Evolutionary conservation across 2,888 invertebrate species (phyloP).

Genomic region (Hipparchia sbordonii): DNA sequence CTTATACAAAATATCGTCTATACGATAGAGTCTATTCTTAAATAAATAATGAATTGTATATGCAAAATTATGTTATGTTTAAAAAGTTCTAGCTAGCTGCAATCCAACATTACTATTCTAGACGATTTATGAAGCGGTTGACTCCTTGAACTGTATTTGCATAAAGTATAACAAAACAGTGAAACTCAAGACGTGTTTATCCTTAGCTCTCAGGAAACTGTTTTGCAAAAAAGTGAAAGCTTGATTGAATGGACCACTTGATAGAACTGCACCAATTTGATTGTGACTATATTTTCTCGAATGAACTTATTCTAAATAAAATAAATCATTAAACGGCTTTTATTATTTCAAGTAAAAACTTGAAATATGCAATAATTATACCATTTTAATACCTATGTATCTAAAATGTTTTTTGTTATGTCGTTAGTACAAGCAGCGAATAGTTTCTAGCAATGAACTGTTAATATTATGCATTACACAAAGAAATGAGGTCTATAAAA

Average conservation of each 20-base stretch:
- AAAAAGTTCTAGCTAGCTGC: conserved; percentile 75
- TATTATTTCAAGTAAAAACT: neutral
- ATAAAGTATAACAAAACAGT: conserved; percentile 79
- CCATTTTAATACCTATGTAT: neutral
- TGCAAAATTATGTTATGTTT: conserved; percentile 43
- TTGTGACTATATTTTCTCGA: neutral
- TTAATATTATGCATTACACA: neutral
- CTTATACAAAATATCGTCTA: neutral
- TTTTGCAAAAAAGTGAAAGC: neutral
- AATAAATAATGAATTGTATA: neutral
- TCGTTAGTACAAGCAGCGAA: too few species aligned
- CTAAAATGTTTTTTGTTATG: neutral
- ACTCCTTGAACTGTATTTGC: conserved; percentile 66
- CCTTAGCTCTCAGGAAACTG: neutral
- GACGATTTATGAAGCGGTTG: conserved; percentile 83
- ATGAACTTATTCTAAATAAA: neutral
- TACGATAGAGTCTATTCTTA: too few species aligned
- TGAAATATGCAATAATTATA: neutral
- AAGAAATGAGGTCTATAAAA: conserved; percentile 41
- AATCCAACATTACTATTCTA: conserved; percentile 83
- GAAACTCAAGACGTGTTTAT: conserved; percentile 48
- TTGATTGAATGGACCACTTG: neutral
- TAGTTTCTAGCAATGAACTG: neutral
- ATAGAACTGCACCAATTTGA: neutral
- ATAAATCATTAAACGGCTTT: neutral